Base-by-base conservation (phyloP, 1,140 invertebrate species). In the Pseudomyrmex gracilis region DNA sequence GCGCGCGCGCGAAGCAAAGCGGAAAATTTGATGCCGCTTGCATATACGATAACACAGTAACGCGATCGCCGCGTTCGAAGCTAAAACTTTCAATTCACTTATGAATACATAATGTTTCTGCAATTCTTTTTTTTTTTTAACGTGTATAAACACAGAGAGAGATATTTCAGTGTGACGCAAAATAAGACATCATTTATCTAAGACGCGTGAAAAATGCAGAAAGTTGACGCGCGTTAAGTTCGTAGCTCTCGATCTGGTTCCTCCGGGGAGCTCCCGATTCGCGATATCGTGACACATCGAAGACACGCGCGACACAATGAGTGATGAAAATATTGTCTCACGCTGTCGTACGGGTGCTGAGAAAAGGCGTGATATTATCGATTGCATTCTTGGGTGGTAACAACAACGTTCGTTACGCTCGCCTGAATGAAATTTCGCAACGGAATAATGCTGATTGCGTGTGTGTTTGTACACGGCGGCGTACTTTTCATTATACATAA, bases 341-440 rank as follows among this genome's bases (percentile, higher is more conserved):
- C 45, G 10, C 20, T 22, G 12, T 22, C 9, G 15, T 34, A 34
- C 5, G 34, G 34, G 5, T 5, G 34, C 34, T 34, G 47, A 34
- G 47, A n/a, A 71, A 15, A 34, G 20, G 66, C 34, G 66, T 49
- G 58, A 34, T 51, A 78, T 47, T 15, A 8, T 70, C 51, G 64
- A 53, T 17, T 58, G 66, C 66, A 47, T 80, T 71, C 66, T 71
- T 70, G 60, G 58, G 43, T 43, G 66, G 2, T 47, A 34, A 34
- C 34, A 34, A 34, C 12, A 58, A 24, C 53, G 22, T 47, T 85
- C 70, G 85, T 86, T 58, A 80, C 84, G 70, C 47, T 49, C 24
- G 7, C 15, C 47, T 74, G 76, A 63, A 85, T 80, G 13, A 63
- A 68, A 85, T 86, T 71, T 85, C 68, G 49, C 68, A 86, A 85